Base-by-base conservation (phyloP, 2,113 vertebrate genomes). In the Elachura formosa region DNA sequence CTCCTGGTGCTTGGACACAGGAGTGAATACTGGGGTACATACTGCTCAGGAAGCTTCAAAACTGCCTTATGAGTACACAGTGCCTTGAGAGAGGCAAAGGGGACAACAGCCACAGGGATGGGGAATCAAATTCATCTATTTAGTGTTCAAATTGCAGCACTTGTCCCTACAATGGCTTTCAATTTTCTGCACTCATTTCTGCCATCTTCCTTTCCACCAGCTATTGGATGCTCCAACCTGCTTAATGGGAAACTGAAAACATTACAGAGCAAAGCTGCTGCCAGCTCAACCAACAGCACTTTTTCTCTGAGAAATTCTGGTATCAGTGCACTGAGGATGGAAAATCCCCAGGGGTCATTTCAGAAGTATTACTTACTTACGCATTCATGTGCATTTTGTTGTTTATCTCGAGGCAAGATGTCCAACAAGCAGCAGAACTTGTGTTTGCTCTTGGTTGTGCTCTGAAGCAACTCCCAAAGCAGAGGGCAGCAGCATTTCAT, bases 1-100 rank as follows among this genome's bases (percentile, higher is more conserved):
- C 74, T 73, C 14, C 20, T 41, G 14, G 21, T 29, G 14, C n/a
- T 45, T 56, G 76, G 45, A 40, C 15, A 5, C 1, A 6, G 18
- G 7, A 26, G 5, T 6, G 20, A 46, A 3, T n/a, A 2, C 6
- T 22, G 18, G 12, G 46, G 33, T 41, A 22, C 2, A 12, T 11
- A 2, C 3, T 45, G 5, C 48, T 34, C 31, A 63, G 66, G 59
- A 38, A 40, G 9, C 22, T 55, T 84, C 26, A 46, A 15, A 24
- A 4, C 1, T 17, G 15, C 3, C 16, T 21, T 49, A n/a, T 17
- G 55, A 67, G 59, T 25, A 45, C 3, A 20, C 26, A 48, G 22
- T 29, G 17, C 7, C 40, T 71, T 59, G 43, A 58, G 71, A 59
- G 46, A 38, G 17, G 38, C 48, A 72, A 36, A 45, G 14, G 10